Conservation (phyloP, 2,888 invertebrate genomes). For the Callimorpha dominula region DNA sequence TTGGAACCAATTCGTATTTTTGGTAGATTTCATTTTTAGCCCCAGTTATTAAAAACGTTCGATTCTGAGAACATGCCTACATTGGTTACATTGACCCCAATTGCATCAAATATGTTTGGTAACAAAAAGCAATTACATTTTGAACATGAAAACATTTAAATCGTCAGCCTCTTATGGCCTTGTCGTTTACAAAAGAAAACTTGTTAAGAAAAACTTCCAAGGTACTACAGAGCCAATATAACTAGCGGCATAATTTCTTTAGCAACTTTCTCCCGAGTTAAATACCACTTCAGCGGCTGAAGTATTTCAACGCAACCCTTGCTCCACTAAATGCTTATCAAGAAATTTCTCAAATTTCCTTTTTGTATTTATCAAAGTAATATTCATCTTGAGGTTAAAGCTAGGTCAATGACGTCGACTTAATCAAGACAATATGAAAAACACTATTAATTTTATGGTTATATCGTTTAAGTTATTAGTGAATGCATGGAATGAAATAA, state of each 20-base stretch:
- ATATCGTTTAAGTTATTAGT: background rate
- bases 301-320: constrained; percentile 5
- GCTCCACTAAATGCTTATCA: background rate
- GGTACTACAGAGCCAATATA: background rate
- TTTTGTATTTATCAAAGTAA: constrained; percentile 3
- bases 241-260: background rate
- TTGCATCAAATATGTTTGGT: background rate
- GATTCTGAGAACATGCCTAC: background rate
- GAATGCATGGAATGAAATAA: background rate
- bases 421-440: background rate
- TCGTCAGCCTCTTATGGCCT: background rate
- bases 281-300: background rate
- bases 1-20: too few relatives aligned
- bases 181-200: constrained; percentile 5
- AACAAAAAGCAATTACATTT: background rate
- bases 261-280: constrained; percentile 1
- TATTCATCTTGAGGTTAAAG: constrained; percentile 4
- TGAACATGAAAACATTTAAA: background rate
- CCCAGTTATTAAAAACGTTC: too few relatives aligned
- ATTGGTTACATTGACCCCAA: background rate
- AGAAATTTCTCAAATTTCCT: constrained; percentile 12
- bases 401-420: background rate
- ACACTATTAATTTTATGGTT: background rate
- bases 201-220: background rate
- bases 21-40: too few relatives aligned